phyloP scores from a whole-genome alignment of 2,888 invertebrate genomes.

The Synanthedon formicaeformis region DNA sequence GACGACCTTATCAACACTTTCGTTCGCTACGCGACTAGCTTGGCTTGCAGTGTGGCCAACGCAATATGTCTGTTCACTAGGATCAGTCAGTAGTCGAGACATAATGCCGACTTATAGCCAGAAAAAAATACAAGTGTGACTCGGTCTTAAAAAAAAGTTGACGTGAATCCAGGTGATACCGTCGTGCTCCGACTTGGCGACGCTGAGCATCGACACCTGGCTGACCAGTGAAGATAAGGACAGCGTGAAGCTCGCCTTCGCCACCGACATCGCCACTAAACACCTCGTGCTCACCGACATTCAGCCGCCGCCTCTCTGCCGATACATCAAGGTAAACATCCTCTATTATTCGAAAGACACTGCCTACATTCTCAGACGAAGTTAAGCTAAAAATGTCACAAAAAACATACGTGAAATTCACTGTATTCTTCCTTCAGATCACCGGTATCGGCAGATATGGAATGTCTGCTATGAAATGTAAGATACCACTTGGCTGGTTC shows the following conservation, averaged over 20 bases:
- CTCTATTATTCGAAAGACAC: neutral
- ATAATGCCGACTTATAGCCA: too few relatives aligned
- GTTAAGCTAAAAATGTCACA: neutral
- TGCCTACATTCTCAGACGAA: neutral
- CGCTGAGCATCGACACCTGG: constrained; percentile 92
- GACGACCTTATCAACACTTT: too few relatives aligned
- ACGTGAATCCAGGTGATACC: constrained; percentile 72
- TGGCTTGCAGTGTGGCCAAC: too few relatives aligned
- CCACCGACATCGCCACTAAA: constrained; percentile 88
- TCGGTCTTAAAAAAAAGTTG: too few relatives aligned
- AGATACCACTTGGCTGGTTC: constrained; percentile 93
- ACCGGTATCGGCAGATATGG: constrained; percentile 93
- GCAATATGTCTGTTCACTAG: too few relatives aligned
- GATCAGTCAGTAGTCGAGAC: too few relatives aligned
- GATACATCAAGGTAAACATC: constrained; percentile 82
- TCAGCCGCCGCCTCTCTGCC: constrained; percentile 89
- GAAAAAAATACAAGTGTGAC: too few relatives aligned
- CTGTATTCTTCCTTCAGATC: constrained; percentile 64
- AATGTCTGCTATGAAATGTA: constrained; percentile 89
- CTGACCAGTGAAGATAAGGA: constrained; percentile 87
- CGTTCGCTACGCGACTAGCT: too few relatives aligned
- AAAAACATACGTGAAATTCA: too few relatives aligned
- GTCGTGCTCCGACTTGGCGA: constrained; percentile 83
- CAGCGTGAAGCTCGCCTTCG: constrained; percentile 84
- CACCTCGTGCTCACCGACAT: constrained; percentile 89